A percentile compares a stretch with the other conserved stretches of the same genome.
Conservation (phyloP, 2,888 invertebrate species). For the Ormyrus nitidulus region DNA sequence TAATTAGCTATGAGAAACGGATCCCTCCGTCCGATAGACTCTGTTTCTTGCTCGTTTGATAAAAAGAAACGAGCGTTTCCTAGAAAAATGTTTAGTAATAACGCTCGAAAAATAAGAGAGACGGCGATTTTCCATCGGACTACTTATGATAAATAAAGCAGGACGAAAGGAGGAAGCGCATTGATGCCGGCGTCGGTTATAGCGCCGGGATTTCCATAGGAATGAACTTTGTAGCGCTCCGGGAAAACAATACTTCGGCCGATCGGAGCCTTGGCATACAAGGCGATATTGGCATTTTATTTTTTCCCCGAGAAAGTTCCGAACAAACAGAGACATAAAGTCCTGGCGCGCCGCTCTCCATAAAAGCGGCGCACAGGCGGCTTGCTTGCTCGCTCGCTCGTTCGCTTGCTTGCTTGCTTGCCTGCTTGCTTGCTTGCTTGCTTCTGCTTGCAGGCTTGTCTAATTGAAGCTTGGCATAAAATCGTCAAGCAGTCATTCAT, state of each 20-base stretch:
- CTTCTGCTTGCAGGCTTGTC: background rate
- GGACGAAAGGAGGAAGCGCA: background rate
- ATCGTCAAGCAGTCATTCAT: background rate
- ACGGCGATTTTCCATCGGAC: background rate
- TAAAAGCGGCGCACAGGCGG: background rate
- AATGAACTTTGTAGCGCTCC: background rate
- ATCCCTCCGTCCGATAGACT: too few relatives aligned
- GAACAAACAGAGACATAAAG: constrained; percentile 32
- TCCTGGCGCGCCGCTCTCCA: background rate
- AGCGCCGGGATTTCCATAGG: constrained; percentile 28
- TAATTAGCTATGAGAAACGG: constrained; percentile 3
- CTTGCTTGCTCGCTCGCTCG: background rate
- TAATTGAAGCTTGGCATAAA: constrained; percentile 1
- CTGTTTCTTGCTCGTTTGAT: background rate
- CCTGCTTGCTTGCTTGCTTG: background rate
- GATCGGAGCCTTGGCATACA: background rate
- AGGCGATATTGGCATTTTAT: constrained; percentile 23
- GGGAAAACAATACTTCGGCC: constrained; percentile 21
- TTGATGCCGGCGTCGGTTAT: background rate
- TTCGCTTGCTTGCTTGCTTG: too few relatives aligned
- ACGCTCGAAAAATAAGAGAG: background rate
- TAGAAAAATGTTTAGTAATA: background rate
- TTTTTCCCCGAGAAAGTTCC: constrained; percentile 16
- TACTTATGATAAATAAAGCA: background rate
- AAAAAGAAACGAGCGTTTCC: background rate